A percentile compares a stretch with the other conserved stretches of the same genome.
These are phyloP conservation scores for Melanaphis sacchari DNA, from an alignment of 1,140 invertebrate genomes.

Conservation along the genomic window DNA sequence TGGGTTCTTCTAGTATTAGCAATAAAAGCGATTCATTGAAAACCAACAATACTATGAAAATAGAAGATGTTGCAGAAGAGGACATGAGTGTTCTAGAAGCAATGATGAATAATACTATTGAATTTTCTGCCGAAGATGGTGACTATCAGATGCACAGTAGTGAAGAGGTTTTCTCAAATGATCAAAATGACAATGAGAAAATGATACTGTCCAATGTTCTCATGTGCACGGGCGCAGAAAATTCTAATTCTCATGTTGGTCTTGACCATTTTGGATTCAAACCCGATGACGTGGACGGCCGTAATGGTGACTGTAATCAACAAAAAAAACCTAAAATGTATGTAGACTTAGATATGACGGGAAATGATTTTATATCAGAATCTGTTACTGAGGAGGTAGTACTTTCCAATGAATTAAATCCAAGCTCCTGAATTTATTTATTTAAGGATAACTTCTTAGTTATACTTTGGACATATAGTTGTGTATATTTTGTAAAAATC, in stretches of 20 bases:
- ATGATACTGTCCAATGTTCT: conserved; percentile 52
- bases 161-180: conserved; percentile 53
- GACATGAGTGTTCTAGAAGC: conserved; percentile 52
- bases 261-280: conserved; percentile 50
- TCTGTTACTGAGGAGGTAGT: conserved; percentile 48
- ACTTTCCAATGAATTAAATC: conserved; percentile 44
- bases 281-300: conserved; percentile 6
- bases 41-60: not conserved
- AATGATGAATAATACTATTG: conserved; percentile 55
- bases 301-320: conserved; percentile 43
- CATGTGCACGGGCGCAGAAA: conserved; percentile 49
- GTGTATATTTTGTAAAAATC: conserved; percentile 55
- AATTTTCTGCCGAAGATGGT: conserved; percentile 46
- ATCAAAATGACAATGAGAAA: conserved; percentile 54
- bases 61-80: conserved; percentile 36
- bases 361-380: conserved; percentile 51
- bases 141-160: conserved; percentile 51
- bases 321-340: conserved; percentile 51
- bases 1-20: conserved; percentile 31
- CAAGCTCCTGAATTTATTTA: conserved; percentile 55
- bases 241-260: conserved; percentile 30
- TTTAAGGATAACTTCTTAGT: conserved; percentile 24
- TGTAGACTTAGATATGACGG: conserved; percentile 48
- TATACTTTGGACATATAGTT: conserved; percentile 42
- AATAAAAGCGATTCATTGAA: conserved; percentile 31